A percentile compares a stretch with the other conserved stretches of the same genome.
Conservation (phyloP, 2,797 vertebrate species). For the Melanitta fusca region DNA sequence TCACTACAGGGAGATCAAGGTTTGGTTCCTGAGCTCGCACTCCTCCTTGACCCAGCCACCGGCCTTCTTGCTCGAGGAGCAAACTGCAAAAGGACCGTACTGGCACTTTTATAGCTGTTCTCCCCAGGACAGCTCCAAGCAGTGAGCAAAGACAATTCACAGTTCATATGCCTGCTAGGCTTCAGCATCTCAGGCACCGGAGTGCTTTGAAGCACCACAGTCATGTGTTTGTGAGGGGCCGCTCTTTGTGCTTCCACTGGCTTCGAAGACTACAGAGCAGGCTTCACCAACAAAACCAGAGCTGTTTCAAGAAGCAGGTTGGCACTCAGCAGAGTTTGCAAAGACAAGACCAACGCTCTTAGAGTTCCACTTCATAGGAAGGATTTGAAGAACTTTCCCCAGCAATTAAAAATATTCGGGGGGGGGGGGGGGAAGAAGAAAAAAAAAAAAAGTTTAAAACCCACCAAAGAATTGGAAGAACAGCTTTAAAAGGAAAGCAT, state of each 20-base stretch:
- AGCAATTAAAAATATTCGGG: background rate
- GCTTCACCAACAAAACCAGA: background rate
- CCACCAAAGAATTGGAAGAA: fast-evolving
- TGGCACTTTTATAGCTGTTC: background rate
- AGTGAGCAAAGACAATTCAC: background rate
- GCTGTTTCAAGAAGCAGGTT: background rate
- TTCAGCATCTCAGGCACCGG: background rate
- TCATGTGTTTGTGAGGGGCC: background rate
- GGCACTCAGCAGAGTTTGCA: background rate
- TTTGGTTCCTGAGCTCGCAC: background rate
- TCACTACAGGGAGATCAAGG: background rate
- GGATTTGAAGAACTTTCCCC: background rate
- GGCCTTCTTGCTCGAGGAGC: background rate
- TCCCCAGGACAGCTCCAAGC: background rate
- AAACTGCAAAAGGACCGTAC: background rate
- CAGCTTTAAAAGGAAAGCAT: background rate
- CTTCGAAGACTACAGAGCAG: background rate
- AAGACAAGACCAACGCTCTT: background rate
- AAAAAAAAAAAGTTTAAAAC: background rate
- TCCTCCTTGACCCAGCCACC: background rate
- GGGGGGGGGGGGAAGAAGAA: too few species aligned
- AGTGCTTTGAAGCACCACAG: background rate
- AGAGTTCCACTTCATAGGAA: background rate
- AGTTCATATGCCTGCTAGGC: background rate
- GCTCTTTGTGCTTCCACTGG: background rate